These are phyloP conservation scores for Eurois occulta DNA, from an alignment of 2,888 invertebrate species.

Conservation along the genomic window DNA sequence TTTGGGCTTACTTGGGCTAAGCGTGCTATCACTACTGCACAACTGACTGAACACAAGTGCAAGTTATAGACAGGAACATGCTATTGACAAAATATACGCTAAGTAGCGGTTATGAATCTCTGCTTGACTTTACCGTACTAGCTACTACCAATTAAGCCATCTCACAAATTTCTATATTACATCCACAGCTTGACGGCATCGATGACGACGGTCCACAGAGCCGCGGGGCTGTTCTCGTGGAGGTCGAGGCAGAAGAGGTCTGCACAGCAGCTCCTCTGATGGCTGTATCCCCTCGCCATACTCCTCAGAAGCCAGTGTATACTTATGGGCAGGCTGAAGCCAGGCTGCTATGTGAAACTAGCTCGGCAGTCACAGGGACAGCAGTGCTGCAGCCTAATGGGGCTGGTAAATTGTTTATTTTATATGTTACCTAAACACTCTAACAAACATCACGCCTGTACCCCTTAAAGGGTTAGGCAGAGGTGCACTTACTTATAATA, in stretches of 20 bases:
- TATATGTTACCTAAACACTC: not conserved
- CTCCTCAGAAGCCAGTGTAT: constrained; percentile 94
- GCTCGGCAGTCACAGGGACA: constrained; percentile 85
- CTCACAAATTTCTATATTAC: not conserved
- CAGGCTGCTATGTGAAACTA: constrained; percentile 87
- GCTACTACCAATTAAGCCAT: not conserved
- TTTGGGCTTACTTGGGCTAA: not conserved
- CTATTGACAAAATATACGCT: not conserved
- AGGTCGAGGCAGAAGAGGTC: constrained; percentile 95
- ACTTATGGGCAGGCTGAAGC: constrained; percentile 92
- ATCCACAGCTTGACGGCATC: constrained; percentile 76
- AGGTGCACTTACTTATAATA: not conserved
- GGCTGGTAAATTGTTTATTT: constrained; percentile 72
- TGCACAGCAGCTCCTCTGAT: constrained; percentile 94
- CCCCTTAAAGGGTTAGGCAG: not conserved
- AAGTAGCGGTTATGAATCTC: not conserved
- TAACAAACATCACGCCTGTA: not conserved
- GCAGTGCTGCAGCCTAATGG: constrained; percentile 85
- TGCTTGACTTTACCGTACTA: not conserved
- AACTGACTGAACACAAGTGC: not conserved
- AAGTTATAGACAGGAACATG: not conserved
- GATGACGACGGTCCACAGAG: constrained; percentile 86
- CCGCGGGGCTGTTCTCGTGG: constrained; percentile 94
- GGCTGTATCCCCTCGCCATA: constrained; percentile 91
- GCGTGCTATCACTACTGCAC: not conserved